These are phyloP conservation scores for Calliphora vicina DNA, from an alignment of 1,140 invertebrate genomes.

Conservation along the genomic window DNA sequence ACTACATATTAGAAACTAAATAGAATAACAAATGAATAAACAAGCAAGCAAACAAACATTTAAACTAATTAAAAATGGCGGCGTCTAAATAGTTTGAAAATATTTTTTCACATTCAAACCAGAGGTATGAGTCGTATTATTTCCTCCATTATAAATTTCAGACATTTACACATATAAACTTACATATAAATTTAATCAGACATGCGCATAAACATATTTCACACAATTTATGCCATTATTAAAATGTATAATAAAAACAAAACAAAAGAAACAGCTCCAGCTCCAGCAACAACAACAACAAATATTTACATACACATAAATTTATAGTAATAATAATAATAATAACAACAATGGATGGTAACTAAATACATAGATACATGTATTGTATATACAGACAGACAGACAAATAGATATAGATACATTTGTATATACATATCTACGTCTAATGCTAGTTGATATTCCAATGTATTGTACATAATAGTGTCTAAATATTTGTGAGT, in stretches of 20 bases:
- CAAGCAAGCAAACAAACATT: not conserved
- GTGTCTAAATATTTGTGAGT: not conserved
- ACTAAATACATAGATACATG: too few relatives aligned
- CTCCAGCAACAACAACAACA: not conserved
- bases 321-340: too few relatives aligned
- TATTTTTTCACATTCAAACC: not conserved
- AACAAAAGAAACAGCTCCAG: not conserved
- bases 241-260: not conserved
- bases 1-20: too few relatives aligned
- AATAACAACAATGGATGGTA: too few relatives aligned
- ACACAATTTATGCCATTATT: not conserved
- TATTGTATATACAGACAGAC: too few relatives aligned
- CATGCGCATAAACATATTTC: constrained; percentile 9
- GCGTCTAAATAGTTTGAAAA: not conserved
- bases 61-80: constrained; percentile 10
- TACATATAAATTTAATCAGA: constrained; percentile 1
- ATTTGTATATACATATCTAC: too few relatives aligned
- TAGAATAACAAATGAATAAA: too few relatives aligned
- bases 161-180: not conserved
- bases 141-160: not conserved
- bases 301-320: too few relatives aligned
- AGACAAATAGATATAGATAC: too few relatives aligned
- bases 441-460: not conserved
- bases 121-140: not conserved
- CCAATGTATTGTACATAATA: not conserved